Conservation (phyloP, 2,888 invertebrate species). For the Trissolcus japonicus region DNA sequence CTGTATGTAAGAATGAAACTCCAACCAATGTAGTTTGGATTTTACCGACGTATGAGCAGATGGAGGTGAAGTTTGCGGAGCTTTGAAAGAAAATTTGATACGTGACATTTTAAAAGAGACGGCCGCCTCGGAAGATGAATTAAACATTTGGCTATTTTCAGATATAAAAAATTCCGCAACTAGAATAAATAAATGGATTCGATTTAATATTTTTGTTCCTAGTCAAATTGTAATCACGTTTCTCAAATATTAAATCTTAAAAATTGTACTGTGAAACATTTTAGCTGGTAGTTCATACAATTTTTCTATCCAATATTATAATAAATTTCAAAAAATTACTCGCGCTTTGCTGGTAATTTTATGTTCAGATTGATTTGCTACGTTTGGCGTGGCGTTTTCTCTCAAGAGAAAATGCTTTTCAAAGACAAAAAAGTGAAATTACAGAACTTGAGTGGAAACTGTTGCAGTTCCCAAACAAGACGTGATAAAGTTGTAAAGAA, state of each 20-base stretch:
- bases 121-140: conserved; percentile 11
- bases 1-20: conserved; percentile 17
- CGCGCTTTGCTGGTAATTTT: too few species aligned
- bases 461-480: too few species aligned
- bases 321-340: too few species aligned
- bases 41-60: conserved; percentile 9
- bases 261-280: too few species aligned
- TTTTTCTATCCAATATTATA: too few species aligned
- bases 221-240: too few species aligned
- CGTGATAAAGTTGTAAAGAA: too few species aligned
- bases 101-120: conserved; percentile 16
- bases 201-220: too few species aligned
- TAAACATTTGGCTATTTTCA: conserved; percentile 13
- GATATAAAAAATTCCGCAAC: background rate
- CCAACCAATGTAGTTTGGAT: conserved; percentile 17
- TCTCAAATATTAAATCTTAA: too few species aligned
- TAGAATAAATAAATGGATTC: too few species aligned
- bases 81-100: conserved; percentile 19
- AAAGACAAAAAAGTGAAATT: conserved; percentile 12
- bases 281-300: too few species aligned
- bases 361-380: background rate
- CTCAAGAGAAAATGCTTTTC: conserved; percentile 12
- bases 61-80: conserved; percentile 18
- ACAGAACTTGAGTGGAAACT: background rate
- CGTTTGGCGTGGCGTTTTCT: conserved; percentile 1